phyloP scores from a whole-genome alignment of 2,113 vertebrate genomes.

The Cebidichthys violaceus region DNA sequence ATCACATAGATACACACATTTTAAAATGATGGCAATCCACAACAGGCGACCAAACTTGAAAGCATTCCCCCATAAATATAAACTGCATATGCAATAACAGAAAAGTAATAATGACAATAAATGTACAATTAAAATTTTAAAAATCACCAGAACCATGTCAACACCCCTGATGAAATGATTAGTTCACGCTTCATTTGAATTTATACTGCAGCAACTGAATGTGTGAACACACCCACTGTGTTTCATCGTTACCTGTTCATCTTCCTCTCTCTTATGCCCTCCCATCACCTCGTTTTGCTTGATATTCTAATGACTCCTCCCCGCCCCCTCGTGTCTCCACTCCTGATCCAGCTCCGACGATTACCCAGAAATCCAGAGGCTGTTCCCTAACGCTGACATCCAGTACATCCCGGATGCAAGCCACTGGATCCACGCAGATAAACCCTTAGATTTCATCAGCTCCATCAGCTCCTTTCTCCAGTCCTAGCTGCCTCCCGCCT shows the following conservation, averaged over 20 bases:
- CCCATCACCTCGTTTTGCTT: neutral
- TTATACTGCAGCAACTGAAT: neutral
- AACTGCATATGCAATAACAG: neutral
- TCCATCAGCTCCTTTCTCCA: constrained; percentile 88
- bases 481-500: constrained; percentile 70
- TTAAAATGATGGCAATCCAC: neutral
- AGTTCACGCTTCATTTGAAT: neutral
- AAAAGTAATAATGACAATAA: neutral
- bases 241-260: neutral
- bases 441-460: constrained; percentile 90
- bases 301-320: neutral
- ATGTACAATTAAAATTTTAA: neutral
- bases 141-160: neutral
- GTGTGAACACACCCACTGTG: neutral
- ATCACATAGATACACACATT: neutral
- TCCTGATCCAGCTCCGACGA: constrained; percentile 83
- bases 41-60: neutral
- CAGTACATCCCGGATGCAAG: constrained; percentile 90
- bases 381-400: constrained; percentile 89
- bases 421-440: constrained; percentile 94
- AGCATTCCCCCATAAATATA: neutral
- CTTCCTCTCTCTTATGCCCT: neutral
- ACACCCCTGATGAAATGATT: neutral
- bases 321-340: neutral
- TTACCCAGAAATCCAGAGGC: constrained; percentile 89